Evolutionary conservation across 2,113 vertebrate species (phyloP).

Genomic region (Entomyzon cyanotis): DNA sequence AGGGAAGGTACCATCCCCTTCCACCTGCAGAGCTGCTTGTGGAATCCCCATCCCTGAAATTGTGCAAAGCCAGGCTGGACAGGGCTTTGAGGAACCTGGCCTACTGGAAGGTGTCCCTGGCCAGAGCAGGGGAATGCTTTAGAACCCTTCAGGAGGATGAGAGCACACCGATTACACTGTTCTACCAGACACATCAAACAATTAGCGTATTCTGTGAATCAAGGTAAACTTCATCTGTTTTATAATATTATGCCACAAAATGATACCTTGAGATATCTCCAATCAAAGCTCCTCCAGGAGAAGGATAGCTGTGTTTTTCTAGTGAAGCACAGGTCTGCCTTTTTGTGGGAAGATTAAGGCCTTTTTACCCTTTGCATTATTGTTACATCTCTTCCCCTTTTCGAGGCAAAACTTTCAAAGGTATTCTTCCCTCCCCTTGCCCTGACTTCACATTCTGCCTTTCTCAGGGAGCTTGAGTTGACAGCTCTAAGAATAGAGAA

Average conservation of each 20-base stretch:
- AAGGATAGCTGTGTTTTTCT: background rate
- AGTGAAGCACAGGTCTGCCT: background rate
- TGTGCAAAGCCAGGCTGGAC: background rate
- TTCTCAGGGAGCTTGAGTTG: background rate
- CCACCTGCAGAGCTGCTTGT: background rate
- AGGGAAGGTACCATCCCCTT: background rate
- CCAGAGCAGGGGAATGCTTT: background rate
- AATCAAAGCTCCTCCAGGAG: background rate
- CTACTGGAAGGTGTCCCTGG: background rate
- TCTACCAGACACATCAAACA: background rate
- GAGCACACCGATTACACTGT: background rate
- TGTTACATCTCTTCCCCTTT: background rate
- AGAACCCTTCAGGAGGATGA: background rate
- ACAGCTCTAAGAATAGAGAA: background rate
- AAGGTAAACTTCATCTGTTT: background rate
- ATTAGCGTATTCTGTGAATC: background rate
- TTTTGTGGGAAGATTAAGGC: background rate
- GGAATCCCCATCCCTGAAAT: background rate
- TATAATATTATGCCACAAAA: background rate
- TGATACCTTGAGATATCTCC: background rate
- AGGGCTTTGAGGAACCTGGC: no score
- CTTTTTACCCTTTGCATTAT: background rate
- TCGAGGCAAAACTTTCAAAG: background rate
- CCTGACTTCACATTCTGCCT: background rate
- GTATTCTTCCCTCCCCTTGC: background rate